Percentiles rank a stretch among this genome's conserved stretches.
Evolutionary conservation across 2,888 invertebrate species (phyloP).

Genomic region (Rhamnusium bicolor): DNA sequence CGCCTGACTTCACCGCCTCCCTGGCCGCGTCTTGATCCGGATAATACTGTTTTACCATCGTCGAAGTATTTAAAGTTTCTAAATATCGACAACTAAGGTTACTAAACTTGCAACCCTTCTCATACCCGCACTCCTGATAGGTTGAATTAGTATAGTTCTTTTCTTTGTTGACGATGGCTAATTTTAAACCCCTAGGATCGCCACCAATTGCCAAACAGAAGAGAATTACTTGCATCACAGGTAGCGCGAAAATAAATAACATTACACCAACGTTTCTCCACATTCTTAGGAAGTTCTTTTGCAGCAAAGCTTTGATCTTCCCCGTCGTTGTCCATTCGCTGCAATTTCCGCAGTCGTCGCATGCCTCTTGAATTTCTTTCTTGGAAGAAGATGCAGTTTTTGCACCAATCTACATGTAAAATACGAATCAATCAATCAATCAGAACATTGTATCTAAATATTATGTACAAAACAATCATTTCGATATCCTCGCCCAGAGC

Average conservation of each 20-base stretch:
- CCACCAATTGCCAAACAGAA: conserved; percentile 94
- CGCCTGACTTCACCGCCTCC: conserved; percentile 81
- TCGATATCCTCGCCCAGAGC: too few relatives aligned
- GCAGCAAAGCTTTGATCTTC: conserved; percentile 87
- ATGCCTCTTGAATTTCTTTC: conserved; percentile 72
- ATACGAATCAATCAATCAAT: too few relatives aligned
- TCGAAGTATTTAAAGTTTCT: conserved; percentile 70
- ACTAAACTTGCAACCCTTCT: conserved; percentile 79
- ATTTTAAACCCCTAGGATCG: conserved; percentile 85
- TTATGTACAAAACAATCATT: too few relatives aligned
- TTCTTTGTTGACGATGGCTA: conserved; percentile 86
- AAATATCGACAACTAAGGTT: conserved; percentile 82
- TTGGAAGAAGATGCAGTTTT: conserved; percentile 51
- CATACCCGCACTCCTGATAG: conserved; percentile 60
- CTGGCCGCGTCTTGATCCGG: conserved; percentile 78
- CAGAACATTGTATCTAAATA: too few relatives aligned
- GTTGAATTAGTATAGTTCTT: conserved; percentile 70
- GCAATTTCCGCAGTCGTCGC: conserved; percentile 73
- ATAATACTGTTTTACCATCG: conserved; percentile 82
- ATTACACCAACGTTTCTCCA: conserved; percentile 95
- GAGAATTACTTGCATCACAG: conserved; percentile 93
- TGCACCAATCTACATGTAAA: conserved; percentile 52
- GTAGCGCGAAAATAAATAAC: conserved; percentile 93
- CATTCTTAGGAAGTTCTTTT: conserved; percentile 92
- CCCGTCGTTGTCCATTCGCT: conserved; percentile 83